phyloP scores from a whole-genome alignment of 1,140 invertebrate genomes.

The Neodiprion fabricii region DNA sequence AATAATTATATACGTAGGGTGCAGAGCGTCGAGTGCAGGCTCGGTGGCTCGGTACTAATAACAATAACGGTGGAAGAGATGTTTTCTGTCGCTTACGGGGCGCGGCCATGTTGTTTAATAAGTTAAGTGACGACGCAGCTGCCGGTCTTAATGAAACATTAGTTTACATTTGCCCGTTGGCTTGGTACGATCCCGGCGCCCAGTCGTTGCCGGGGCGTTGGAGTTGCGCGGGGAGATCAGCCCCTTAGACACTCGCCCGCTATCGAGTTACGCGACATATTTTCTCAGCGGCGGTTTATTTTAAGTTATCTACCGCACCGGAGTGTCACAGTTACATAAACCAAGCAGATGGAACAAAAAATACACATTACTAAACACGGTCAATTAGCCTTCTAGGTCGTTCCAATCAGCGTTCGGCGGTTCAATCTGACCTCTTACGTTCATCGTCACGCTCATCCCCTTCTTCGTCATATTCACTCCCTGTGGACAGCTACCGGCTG shows the following conservation, averaged over 20 bases:
- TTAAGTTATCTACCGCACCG: constrained; percentile 8
- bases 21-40: constrained; percentile 26
- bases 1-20: constrained; percentile 41
- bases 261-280: background rate
- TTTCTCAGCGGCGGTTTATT: constrained; percentile 21
- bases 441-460: too few relatives aligned
- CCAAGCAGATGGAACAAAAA: constrained; percentile 6
- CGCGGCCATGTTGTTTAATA: constrained; percentile 58
- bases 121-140: constrained; percentile 61
- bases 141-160: constrained; percentile 61
- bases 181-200: constrained; percentile 29
- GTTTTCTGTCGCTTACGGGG: background rate
- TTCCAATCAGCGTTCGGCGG: constrained; percentile 13
- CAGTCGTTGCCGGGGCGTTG: too few relatives aligned
- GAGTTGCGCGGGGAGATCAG: background rate
- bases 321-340: constrained; percentile 28
- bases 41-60: too few relatives aligned
- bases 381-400: constrained; percentile 32
- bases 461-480: too few relatives aligned
- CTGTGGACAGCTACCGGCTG: too few relatives aligned
- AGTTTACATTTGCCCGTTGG: constrained; percentile 49
- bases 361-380: constrained; percentile 31
- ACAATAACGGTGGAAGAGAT: too few relatives aligned
- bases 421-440: constrained; percentile 24
- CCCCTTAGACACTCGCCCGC: constrained; percentile 10